Conservation (phyloP, 2,113 vertebrate genomes). For the Ceuthmochares aereus region DNA sequence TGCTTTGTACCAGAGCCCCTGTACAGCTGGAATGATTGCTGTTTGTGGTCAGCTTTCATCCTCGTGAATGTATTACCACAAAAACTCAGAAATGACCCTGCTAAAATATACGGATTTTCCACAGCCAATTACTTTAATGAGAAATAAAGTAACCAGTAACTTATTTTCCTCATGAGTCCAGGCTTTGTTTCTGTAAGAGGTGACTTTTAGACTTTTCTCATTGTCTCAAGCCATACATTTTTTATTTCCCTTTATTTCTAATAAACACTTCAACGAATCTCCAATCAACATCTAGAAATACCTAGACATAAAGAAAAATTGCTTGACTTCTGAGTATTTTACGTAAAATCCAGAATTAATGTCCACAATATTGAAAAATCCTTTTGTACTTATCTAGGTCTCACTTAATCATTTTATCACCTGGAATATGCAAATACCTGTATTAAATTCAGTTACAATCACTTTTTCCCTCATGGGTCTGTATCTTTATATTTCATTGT, state of each 20-base stretch:
- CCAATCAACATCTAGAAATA: not conserved
- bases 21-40: accelerated
- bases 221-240: not conserved
- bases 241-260: not conserved
- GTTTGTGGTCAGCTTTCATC: not conserved
- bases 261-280: not conserved
- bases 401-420: slow-evolving; percentile 24
- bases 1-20: not conserved
- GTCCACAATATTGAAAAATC: not conserved
- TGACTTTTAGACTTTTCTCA: not conserved
- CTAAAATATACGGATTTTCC: not conserved
- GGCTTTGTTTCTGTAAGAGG: not conserved
- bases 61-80: not conserved
- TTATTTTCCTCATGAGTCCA: not conserved
- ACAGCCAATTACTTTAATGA: not conserved
- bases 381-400: not conserved
- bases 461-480: slow-evolving; percentile 14
- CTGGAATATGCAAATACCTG: slow-evolving; percentile 21
- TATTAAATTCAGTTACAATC: slow-evolving; percentile 45
- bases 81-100: not conserved
- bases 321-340: not conserved
- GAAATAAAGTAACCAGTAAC: not conserved
- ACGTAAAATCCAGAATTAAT: slow-evolving; percentile 23
- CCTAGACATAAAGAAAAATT: not conserved
- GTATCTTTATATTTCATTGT: slow-evolving; percentile 54